phyloP scores from a whole-genome alignment of 2,888 invertebrate species.

The Nymphalis c-album region DNA sequence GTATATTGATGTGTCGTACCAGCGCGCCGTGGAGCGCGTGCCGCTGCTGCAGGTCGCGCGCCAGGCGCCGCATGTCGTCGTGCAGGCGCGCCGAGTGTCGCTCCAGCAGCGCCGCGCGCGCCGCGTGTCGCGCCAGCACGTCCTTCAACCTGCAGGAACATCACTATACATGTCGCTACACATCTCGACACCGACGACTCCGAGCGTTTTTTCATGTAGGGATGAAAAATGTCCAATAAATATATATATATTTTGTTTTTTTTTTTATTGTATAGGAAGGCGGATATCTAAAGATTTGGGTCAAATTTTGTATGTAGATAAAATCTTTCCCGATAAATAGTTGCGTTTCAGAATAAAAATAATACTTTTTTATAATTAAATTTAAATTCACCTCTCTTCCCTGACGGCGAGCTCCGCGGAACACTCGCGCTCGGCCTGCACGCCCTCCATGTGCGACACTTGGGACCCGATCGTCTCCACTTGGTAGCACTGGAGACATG shows the following conservation, averaged over 20 bases:
- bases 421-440: conserved; percentile 62
- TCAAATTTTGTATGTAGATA: too few species aligned
- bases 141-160: conserved; percentile 55
- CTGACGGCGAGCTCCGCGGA: conserved; percentile 61
- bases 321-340: too few species aligned
- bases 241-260: too few species aligned
- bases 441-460: conserved; percentile 71
- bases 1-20: conserved; percentile 43
- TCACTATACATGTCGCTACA: background rate
- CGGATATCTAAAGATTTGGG: too few species aligned
- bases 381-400: conserved; percentile 52
- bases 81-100: conserved; percentile 64
- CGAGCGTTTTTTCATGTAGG: background rate
- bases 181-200: background rate
- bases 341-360: too few species aligned
- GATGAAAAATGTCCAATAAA: too few species aligned
- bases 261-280: too few species aligned
- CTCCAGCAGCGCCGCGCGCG: conserved; percentile 67
- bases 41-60: conserved; percentile 58
- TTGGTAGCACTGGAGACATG: conserved; percentile 63
- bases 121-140: conserved; percentile 64
- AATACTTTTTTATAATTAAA: too few species aligned
- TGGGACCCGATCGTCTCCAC: conserved; percentile 70
- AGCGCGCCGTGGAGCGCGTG: conserved; percentile 47
- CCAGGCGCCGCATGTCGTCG: conserved; percentile 72